Evolutionary conservation across 2,113 vertebrate species (phyloP).

Genomic region (Embiotoca jacksoni): DNA sequence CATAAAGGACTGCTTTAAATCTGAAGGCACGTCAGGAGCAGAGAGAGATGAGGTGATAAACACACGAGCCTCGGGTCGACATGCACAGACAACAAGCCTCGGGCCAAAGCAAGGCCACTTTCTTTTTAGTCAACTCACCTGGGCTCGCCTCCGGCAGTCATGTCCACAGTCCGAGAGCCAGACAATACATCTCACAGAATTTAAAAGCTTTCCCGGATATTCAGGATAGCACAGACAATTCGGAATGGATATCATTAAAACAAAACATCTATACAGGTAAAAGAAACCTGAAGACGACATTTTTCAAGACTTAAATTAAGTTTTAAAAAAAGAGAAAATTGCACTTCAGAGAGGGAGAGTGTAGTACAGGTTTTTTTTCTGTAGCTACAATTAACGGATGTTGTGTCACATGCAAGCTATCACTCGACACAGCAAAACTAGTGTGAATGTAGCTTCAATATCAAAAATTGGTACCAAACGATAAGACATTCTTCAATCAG

Average conservation of each 20-base stretch:
- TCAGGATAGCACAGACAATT: conserved; percentile 10
- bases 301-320: too few species aligned
- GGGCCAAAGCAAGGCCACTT: conserved; percentile 43
- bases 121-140: conserved; percentile 28
- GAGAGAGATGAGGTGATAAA: conserved; percentile 54
- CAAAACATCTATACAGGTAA: not conserved
- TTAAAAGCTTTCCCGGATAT: not conserved
- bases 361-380: too few species aligned
- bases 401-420: too few species aligned
- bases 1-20: conserved; percentile 52
- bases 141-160: not conserved
- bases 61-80: conserved; percentile 34
- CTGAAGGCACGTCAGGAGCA: conserved; percentile 21
- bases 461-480: too few species aligned
- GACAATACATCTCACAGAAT: not conserved
- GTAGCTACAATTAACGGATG: too few species aligned
- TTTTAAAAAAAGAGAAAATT: too few species aligned
- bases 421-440: too few species aligned
- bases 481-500: too few species aligned
- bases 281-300: not conserved
- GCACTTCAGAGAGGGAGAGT: too few species aligned
- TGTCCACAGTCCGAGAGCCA: conserved; percentile 11
- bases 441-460: too few species aligned
- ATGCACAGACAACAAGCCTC: conserved; percentile 47
- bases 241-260: not conserved